Conservation (phyloP, 1,140 invertebrate species). For the Drosophila watanabei region DNA sequence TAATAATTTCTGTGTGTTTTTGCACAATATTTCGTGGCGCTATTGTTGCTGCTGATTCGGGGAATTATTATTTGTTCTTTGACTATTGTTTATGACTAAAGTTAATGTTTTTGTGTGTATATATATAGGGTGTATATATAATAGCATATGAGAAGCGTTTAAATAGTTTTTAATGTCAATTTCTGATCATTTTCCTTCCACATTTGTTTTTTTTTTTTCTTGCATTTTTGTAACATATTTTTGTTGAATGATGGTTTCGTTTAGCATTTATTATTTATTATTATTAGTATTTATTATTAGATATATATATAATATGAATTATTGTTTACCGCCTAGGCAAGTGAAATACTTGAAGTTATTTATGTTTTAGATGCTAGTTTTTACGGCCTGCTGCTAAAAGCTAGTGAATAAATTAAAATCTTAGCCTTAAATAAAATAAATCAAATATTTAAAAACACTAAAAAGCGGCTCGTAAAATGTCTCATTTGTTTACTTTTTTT, state of each 20-base stretch:
- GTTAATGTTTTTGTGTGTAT: slow-evolving; percentile 66
- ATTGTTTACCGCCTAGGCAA: slow-evolving; percentile 66
- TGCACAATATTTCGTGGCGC: slow-evolving; percentile 59
- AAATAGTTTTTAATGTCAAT: slow-evolving; percentile 73
- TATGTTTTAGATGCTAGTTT: slow-evolving; percentile 43
- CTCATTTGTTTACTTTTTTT: slow-evolving; percentile 5
- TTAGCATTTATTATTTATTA: slow-evolving; percentile 48
- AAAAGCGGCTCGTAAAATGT: slow-evolving; percentile 58
- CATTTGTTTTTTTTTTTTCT: slow-evolving; percentile 28
- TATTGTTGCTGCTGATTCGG: slow-evolving; percentile 43
- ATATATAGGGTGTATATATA: slow-evolving; percentile 63
- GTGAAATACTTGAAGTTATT: slow-evolving; percentile 68
- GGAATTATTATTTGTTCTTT: slow-evolving; percentile 55
- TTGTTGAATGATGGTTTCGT: slow-evolving; percentile 47
- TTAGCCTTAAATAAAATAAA: slow-evolving; percentile 61
- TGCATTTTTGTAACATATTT: slow-evolving; percentile 34
- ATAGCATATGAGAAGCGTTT: slow-evolving; percentile 79
- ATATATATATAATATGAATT: slow-evolving; percentile 61
- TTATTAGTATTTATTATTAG: slow-evolving; percentile 46
- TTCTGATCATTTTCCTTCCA: slow-evolving; percentile 55
- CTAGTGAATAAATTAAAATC: slow-evolving; percentile 80
- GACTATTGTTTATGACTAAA: slow-evolving; percentile 82
- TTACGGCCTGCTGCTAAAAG: slow-evolving; percentile 56
- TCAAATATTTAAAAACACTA: slow-evolving; percentile 63
- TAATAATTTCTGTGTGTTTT: slow-evolving; percentile 66